Percentiles rank a stretch among this genome's conserved stretches.
Conservation (phyloP, 2,113 vertebrate genomes). For the Porphyrio hochstetteri region DNA sequence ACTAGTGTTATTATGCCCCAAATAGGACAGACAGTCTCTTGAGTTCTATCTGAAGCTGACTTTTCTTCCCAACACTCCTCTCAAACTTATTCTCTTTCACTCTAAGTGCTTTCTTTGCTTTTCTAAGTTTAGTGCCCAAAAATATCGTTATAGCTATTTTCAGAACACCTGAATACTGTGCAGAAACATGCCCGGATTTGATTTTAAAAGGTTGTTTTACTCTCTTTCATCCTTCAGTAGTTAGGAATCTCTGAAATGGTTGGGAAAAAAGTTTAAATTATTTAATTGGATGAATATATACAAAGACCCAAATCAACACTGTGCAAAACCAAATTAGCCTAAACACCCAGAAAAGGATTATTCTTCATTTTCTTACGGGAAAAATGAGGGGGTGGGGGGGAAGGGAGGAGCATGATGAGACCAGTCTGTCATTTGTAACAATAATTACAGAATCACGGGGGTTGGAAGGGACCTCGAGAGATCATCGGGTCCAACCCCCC, state of each 20-base stretch:
- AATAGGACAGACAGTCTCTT: background rate
- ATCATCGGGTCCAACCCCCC: too few species aligned
- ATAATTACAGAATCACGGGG: too few species aligned
- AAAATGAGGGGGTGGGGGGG: background rate
- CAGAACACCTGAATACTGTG: background rate
- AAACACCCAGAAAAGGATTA: background rate
- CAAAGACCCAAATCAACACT: background rate
- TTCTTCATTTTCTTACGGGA: background rate
- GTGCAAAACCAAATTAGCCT: background rate
- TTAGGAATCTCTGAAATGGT: background rate
- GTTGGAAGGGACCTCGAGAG: too few species aligned
- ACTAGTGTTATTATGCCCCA: background rate
- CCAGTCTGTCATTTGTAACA: background rate
- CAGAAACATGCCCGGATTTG: background rate
- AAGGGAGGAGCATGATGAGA: background rate
- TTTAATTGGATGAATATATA: background rate
- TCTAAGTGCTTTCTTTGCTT: background rate
- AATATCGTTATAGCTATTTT: background rate
- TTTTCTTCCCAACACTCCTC: background rate
- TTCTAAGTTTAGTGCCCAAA: background rate
- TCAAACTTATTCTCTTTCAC: background rate
- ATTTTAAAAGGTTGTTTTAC: background rate
- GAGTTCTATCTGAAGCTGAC: background rate
- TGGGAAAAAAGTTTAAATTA: background rate
- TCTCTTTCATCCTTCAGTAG: background rate